Percentiles rank a stretch among this genome's conserved stretches.
Evolutionary conservation across 1,140 invertebrate genomes (phyloP).

Genomic region (Littorina saxatilis): DNA sequence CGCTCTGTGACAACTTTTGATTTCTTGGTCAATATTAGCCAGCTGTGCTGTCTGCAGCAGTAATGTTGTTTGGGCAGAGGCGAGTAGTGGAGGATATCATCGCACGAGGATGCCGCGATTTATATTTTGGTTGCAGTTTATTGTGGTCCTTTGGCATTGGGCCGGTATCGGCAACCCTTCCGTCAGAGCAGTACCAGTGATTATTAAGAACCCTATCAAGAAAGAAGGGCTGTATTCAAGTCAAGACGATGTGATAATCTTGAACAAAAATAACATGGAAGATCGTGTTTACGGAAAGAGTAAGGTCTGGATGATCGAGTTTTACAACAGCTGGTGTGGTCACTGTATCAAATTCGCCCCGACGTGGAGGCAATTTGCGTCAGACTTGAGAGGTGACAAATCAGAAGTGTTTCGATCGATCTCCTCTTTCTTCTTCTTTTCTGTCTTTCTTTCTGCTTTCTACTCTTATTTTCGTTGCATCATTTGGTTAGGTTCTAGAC

Average conservation of each 20-base stretch:
- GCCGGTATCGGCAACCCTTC: not conserved
- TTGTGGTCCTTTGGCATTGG: not conserved
- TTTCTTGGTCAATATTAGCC: not conserved
- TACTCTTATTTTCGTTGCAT: too few species aligned
- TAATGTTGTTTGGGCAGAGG: not conserved
- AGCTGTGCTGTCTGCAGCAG: not conserved
- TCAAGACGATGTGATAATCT: slow-evolving; percentile 53
- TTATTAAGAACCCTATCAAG: not conserved
- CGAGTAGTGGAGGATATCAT: not conserved
- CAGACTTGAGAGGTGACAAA: slow-evolving; percentile 64
- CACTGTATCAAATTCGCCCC: slow-evolving; percentile 73
- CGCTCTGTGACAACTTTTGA: not conserved
- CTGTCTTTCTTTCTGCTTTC: too few species aligned
- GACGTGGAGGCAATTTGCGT: slow-evolving; percentile 64
- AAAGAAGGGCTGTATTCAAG: slow-evolving; percentile 50
- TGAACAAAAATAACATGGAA: slow-evolving; percentile 49
- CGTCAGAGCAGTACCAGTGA: not conserved
- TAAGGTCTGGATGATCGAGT: slow-evolving; percentile 72
- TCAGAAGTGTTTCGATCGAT: too few species aligned
- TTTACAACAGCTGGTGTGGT: slow-evolving; percentile 75
- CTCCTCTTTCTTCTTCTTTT: too few species aligned
- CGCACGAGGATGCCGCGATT: not conserved
- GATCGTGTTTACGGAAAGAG: slow-evolving; percentile 51
- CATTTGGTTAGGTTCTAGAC: too few species aligned
- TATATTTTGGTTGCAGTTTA: not conserved